Evolutionary conservation across 30 jellyfish, hydroid and myxozoan species (phyloP), one percentile per base, ranked within the genome.

Genomic region (Pelagia noctiluca): DNA sequence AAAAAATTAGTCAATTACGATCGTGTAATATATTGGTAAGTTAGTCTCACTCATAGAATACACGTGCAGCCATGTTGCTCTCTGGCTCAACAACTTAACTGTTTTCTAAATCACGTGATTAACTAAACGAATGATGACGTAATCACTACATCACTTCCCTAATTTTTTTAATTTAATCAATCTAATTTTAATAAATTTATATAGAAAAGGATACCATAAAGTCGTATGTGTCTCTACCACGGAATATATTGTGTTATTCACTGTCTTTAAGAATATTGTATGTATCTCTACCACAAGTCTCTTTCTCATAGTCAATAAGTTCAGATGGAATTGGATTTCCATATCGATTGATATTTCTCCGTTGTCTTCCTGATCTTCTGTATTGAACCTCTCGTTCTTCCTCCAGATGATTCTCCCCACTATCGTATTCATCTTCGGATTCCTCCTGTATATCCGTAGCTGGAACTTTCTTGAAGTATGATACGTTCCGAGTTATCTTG

Each of bases 361-460:
- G 57, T 42, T 42, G 57, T 42, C 57, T 42, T 16, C 57, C 57
- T 42, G 57, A 42, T 42, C 57, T 42, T 42, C 57, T 42, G 57
- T 42, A 42, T 42, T 42, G 57, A 42, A 42, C 57, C 8, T 42
- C 57, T 42, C 16, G 57, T 42, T 42, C 57, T 42, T 42, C 57
- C 57, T 42, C 57, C 57, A 16, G 57, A 42, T 42, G 57, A 42
- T 42, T 42, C 57, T 42, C 57, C 16, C 57, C 12, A 42, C 16
- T 42, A 42, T 42, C 57, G 57, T 42, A 42, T 42, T 42, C 57
- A 42, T 42, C 57, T 5, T 42, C 57, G 57, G 57, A 42, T 42
- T 42, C 57, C 57, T 42, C 57, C 57, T 42, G 57, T 42, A 42
- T 42, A 42, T 42, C 57, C 57, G 8, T 16, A 42, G 57, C 57